A percentile compares a stretch with the other conserved stretches of the same genome.
These are phyloP conservation scores for Masticophis lateralis DNA, from an alignment of 2,797 vertebrate genomes.

Conservation along the genomic window DNA sequence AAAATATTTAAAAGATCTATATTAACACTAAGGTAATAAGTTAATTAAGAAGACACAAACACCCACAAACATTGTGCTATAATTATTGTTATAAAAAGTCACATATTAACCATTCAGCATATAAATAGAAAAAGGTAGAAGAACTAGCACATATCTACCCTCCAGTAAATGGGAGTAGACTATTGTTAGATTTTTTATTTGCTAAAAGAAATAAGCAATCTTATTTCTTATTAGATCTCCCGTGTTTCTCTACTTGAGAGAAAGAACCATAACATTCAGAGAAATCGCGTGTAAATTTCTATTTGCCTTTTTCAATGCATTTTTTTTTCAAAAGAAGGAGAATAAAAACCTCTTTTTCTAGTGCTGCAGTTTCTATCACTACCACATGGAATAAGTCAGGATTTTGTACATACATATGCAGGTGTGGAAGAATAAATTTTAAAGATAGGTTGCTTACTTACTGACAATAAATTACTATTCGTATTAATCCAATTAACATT, in stretches of 20 bases:
- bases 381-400: background rate
- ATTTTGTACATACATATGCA: background rate
- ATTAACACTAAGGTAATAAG: background rate
- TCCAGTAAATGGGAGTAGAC: background rate
- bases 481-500: background rate
- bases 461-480: background rate
- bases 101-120: background rate
- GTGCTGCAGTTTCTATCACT: background rate
- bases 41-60: background rate
- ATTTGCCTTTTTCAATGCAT: background rate
- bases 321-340: background rate
- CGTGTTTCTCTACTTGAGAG: background rate
- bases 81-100: background rate
- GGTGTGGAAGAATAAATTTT: background rate
- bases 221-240: background rate
- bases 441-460: background rate
- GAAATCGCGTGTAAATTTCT: background rate
- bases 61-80: background rate
- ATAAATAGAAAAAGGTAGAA: background rate
- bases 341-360: background rate
- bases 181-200: background rate
- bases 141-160: background rate
- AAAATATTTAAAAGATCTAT: background rate
- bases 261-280: background rate
- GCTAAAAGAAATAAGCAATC: background rate